Evolutionary conservation across 1,140 invertebrate species (phyloP).

Genomic region (Venustaconcha ellipsiformis): DNA sequence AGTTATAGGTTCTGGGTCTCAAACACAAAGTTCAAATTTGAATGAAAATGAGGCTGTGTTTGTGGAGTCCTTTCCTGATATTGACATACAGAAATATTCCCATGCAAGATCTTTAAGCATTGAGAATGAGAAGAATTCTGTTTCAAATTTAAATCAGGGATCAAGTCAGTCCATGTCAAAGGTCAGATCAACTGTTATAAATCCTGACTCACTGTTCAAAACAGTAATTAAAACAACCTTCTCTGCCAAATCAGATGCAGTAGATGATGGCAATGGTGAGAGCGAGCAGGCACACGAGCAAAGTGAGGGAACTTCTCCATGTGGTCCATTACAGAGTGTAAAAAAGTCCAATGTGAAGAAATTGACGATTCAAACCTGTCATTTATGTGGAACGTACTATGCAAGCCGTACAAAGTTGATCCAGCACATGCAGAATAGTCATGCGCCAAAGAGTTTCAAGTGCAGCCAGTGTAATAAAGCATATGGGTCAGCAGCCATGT

Average conservation of each 20-base stretch:
- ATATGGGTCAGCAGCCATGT: constrained; percentile 19
- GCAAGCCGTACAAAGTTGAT: neutral
- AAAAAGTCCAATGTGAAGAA: constrained; percentile 21
- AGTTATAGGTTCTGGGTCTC: neutral
- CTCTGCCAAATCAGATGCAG: neutral
- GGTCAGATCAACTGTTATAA: neutral
- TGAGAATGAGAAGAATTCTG: neutral
- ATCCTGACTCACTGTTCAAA: neutral
- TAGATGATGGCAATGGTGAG: neutral
- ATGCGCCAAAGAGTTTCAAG: neutral
- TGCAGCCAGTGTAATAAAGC: constrained; percentile 14
- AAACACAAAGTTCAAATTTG: too few relatives aligned
- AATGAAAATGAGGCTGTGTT: too few relatives aligned
- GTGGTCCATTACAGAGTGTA: neutral
- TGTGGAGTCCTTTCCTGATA: too few relatives aligned
- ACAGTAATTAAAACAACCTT: neutral
- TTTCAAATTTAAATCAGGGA: neutral
- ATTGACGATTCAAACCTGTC: constrained; percentile 2
- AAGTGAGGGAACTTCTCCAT: neutral
- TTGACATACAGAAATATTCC: too few relatives aligned
- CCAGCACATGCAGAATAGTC: neutral
- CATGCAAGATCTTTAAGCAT: neutral
- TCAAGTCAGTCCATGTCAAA: neutral
- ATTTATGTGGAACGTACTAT: neutral
- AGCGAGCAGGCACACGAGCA: neutral